phyloP scores from a whole-genome alignment of 2,888 invertebrate genomes.

The Anagyrus pseudococci region DNA sequence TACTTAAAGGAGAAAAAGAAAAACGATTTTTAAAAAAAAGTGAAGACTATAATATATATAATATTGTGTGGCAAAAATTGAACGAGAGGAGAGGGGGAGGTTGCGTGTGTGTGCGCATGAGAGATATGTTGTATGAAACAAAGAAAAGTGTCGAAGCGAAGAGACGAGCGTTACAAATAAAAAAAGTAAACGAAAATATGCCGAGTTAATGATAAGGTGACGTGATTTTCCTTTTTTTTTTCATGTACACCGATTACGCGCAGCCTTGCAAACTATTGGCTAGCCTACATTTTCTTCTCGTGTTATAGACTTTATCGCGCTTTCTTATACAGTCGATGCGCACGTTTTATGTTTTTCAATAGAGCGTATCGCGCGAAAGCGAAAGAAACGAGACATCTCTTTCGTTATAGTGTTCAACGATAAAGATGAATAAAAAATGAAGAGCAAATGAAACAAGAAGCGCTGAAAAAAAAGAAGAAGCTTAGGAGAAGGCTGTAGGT shows the following conservation, averaged over 20 bases:
- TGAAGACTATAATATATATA: conserved; percentile 21
- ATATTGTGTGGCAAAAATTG: neutral
- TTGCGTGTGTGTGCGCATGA: neutral
- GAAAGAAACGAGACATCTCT: neutral
- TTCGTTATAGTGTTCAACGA: neutral
- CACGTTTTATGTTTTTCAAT: neutral
- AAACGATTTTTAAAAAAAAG: conserved; percentile 9
- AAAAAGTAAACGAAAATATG: neutral
- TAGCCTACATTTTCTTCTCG: neutral
- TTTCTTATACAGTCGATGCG: neutral
- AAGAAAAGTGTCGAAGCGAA: too few relatives aligned
- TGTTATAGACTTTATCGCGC: conserved; percentile 11
- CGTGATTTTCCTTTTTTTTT: too few relatives aligned
- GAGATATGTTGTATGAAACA: neutral
- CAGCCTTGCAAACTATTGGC: neutral
- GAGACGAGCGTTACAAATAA: neutral
- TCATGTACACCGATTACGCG: conserved; percentile 8
- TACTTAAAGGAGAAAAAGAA: conserved; percentile 20
- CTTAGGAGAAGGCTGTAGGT: neutral
- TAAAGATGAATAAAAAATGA: neutral
- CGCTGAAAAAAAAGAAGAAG: neutral
- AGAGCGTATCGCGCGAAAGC: neutral
- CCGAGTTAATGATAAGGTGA: too few relatives aligned
- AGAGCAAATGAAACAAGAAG: neutral
- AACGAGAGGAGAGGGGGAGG: neutral